A percentile compares a stretch with the other conserved stretches of the same genome.
Conservation (phyloP, 2,888 invertebrate genomes). For the Sinotaia quadrata region DNA sequence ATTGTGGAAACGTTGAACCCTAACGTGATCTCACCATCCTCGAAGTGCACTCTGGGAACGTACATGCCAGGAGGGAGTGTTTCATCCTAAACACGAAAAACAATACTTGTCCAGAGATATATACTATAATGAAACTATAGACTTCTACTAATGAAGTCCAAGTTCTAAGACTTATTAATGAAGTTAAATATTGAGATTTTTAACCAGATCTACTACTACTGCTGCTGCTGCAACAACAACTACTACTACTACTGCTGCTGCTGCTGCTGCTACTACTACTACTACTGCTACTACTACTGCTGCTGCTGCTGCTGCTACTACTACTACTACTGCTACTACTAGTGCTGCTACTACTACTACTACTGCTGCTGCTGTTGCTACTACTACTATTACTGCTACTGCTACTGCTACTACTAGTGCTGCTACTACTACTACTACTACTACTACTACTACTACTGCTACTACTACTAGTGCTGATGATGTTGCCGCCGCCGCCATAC, state of each 20-base stretch:
- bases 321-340: slow-evolving; percentile 1
- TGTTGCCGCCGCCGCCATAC: no score
- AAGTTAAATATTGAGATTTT: not conserved
- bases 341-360: not conserved
- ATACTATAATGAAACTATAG: no score
- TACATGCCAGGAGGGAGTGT: no score
- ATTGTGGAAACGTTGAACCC: no score
- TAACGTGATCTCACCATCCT: no score
- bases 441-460: slow-evolving; percentile 2
- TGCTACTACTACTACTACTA: slow-evolving; percentile 1
- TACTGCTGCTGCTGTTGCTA: not conserved
- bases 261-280: slow-evolving; percentile 3
- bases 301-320: not conserved
- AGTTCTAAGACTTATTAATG: no score
- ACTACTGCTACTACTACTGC: slow-evolving; percentile 1
- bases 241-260: slow-evolving; percentile 3
- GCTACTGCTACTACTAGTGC: not conserved
- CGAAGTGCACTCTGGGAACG: no score
- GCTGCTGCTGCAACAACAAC: not conserved
- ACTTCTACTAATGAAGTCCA: no score
- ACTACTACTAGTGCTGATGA: no score
- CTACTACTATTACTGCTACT: not conserved
- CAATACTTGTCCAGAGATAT: no score
- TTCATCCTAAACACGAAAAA: no score
- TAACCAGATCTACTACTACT: not conserved